phyloP scores from a whole-genome alignment of 2,797 vertebrate genomes.

The Cichlasoma orientale region DNA sequence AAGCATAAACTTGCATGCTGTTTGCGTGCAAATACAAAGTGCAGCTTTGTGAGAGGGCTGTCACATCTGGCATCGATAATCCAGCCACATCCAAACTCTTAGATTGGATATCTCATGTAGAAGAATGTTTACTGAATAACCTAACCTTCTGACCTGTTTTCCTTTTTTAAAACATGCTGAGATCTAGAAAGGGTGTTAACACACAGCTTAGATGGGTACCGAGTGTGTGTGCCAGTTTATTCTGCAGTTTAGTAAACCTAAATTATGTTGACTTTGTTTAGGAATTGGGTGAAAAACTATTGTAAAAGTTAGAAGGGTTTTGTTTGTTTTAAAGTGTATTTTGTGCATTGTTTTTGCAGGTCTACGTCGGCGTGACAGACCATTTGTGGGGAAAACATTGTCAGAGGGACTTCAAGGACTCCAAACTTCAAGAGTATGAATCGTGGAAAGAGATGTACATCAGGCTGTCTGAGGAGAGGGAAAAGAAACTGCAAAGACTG shows the following conservation, averaged over 20 bases:
- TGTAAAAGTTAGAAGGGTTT: background rate
- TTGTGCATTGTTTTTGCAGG: conserved; percentile 50
- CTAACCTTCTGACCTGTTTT: background rate
- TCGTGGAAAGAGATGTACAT: conserved; percentile 91
- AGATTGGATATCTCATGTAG: background rate
- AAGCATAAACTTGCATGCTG: background rate
- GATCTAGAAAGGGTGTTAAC: background rate
- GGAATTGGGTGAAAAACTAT: background rate
- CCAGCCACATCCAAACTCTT: background rate
- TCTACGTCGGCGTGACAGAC: conserved; percentile 83
- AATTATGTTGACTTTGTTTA: background rate
- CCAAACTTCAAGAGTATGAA: conserved; percentile 83
- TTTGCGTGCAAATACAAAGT: background rate
- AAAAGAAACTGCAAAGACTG: conserved; percentile 85
- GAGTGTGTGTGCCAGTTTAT: background rate
- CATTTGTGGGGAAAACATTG: conserved; percentile 89
- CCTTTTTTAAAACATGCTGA: background rate
- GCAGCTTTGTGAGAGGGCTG: background rate
- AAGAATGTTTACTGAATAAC: background rate
- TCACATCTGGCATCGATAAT: background rate
- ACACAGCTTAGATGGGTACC: background rate
- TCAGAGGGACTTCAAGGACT: conserved; percentile 84
- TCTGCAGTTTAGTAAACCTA: background rate
- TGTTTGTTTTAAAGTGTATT: background rate
- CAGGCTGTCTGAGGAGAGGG: conserved; percentile 84